Evolutionary conservation across 1,140 invertebrate genomes (phyloP).

Genomic region (Pogonognathellus flavescens): DNA sequence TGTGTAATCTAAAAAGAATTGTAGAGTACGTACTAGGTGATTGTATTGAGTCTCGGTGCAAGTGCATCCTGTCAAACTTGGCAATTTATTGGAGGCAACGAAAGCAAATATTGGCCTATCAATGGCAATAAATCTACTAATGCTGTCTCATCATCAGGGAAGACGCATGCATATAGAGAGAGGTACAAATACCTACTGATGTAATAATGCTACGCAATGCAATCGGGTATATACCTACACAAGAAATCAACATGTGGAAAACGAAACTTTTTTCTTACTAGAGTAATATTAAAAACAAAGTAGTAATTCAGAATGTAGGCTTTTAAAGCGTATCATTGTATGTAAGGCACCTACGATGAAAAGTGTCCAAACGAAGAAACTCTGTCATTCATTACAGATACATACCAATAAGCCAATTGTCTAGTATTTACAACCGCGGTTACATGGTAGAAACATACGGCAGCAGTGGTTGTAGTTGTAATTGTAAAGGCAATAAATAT

Average conservation of each 20-base stretch:
- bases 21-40: conserved; percentile 2
- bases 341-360: conserved; percentile 4
- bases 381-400: conserved; percentile 1
- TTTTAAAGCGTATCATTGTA: conserved; percentile 15
- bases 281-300: too few species aligned
- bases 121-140: conserved; percentile 35
- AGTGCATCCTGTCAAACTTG: conserved; percentile 48
- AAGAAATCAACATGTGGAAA: conserved; percentile 32
- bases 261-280: neutral
- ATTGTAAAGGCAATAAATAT: conserved; percentile 37
- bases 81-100: conserved; percentile 44
- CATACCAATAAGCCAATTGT: neutral
- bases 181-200: neutral
- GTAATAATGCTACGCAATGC: neutral
- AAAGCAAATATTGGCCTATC: conserved; percentile 48
- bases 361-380: conserved; percentile 13
- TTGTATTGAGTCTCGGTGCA: conserved; percentile 6
- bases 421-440: neutral
- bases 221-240: neutral
- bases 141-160: neutral
- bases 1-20: neutral
- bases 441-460: neutral
- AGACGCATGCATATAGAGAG: neutral
- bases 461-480: neutral
- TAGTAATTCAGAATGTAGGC: neutral